Percentiles rank a stretch among this genome's conserved stretches.
Conservation (phyloP, 2,888 invertebrate genomes). For the Thera obeliscata region DNA sequence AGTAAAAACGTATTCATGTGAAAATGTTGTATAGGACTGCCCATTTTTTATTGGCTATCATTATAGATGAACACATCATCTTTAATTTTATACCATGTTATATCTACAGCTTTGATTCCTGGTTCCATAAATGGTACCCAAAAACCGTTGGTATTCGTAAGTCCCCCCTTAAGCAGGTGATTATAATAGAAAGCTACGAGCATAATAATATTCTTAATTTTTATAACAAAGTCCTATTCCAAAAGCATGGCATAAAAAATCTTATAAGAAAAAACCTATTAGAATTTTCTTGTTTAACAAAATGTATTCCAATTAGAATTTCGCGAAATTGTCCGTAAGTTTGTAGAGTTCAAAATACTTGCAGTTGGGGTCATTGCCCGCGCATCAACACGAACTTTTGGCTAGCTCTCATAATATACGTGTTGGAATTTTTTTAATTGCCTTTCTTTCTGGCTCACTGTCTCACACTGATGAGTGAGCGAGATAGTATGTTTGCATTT, state of each 20-base stretch:
- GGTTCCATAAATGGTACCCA: too few relatives aligned
- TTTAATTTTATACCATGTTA: too few relatives aligned
- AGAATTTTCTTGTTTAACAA: not conserved
- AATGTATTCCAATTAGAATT: not conserved
- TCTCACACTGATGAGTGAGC: slow-evolving; percentile 47
- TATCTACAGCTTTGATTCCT: too few relatives aligned
- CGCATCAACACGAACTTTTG: slow-evolving; percentile 64
- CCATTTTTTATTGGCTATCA: too few relatives aligned
- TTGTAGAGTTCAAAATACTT: slow-evolving; percentile 47
- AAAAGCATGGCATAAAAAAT: not conserved
- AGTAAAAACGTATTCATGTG: too few relatives aligned
- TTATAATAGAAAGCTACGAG: not conserved
- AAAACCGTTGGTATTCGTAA: too few relatives aligned
- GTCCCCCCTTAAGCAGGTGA: too few relatives aligned
- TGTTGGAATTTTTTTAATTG: slow-evolving; percentile 74
- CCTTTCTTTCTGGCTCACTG: slow-evolving; percentile 56
- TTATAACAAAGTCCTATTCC: not conserved
- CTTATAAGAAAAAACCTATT: slow-evolving; percentile 5
- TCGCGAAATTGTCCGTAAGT: slow-evolving; percentile 11
- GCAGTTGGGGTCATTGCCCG: slow-evolving; percentile 60
- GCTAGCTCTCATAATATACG: slow-evolving; percentile 73
- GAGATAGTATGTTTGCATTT: slow-evolving; percentile 39
- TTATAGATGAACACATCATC: too few relatives aligned
- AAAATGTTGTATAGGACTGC: too few relatives aligned
- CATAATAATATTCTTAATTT: too few relatives aligned